Evolutionary conservation across 2,797 vertebrate genomes (phyloP).

Genomic region (Scarus forsteni): DNA sequence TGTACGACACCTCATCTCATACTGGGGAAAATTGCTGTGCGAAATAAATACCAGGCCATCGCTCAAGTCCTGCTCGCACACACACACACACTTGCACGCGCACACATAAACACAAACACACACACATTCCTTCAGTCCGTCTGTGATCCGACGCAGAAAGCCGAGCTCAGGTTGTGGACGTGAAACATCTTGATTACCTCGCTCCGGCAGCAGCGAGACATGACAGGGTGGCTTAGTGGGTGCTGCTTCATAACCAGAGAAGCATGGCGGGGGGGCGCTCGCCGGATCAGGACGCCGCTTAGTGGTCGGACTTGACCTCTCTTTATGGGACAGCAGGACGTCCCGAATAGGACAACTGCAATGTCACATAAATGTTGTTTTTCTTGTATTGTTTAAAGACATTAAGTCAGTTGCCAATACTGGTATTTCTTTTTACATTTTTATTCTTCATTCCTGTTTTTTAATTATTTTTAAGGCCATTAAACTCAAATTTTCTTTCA

Average conservation of each 20-base stretch:
- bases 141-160: slow-evolving; percentile 46
- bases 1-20: slow-evolving; percentile 79
- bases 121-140: slow-evolving; percentile 24
- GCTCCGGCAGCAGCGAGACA: slow-evolving; percentile 20
- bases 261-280: not conserved
- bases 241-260: slow-evolving; percentile 11
- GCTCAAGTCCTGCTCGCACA: slow-evolving; percentile 40
- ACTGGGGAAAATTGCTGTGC: slow-evolving; percentile 71
- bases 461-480: too few relatives aligned
- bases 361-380: too few relatives aligned
- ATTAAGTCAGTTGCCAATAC: too few relatives aligned
- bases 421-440: too few relatives aligned
- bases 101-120: not conserved
- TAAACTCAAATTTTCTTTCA: too few relatives aligned
- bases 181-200: slow-evolving; percentile 35
- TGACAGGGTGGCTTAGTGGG: slow-evolving; percentile 12
- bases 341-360: too few relatives aligned
- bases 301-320: slow-evolving; percentile 21
- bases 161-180: slow-evolving; percentile 35
- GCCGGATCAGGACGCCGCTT: not conserved
- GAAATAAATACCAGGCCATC: slow-evolving; percentile 78
- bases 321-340: not conserved
- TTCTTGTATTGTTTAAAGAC: too few relatives aligned
- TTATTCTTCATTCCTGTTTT: too few relatives aligned
- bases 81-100: not conserved